phyloP scores from a whole-genome alignment of 2,797 vertebrate genomes.

The Hoplostethus atlanticus region DNA sequence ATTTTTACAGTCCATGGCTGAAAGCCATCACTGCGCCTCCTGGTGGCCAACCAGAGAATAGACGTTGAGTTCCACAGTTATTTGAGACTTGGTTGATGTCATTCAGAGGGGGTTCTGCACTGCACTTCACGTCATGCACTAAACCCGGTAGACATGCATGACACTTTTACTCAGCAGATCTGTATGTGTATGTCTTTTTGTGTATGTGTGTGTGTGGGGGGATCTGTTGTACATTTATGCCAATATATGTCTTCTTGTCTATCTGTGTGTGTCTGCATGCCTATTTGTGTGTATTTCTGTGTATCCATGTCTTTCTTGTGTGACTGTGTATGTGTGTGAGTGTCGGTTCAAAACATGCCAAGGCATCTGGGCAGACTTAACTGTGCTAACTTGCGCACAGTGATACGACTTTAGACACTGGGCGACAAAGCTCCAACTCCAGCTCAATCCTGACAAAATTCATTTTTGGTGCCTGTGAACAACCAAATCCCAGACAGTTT shows the following conservation, averaged over 20 bases:
- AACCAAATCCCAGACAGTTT: constrained; percentile 45
- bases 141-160: no score
- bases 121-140: no score
- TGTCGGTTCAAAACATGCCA: not conserved
- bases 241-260: not conserved
- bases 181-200: no score
- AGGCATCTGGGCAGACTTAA: constrained; percentile 17
- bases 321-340: not conserved
- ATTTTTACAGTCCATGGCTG: no score
- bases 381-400: constrained; percentile 13
- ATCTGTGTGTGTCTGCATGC: not conserved
- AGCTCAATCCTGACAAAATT: constrained; percentile 46
- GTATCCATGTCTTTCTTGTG: not conserved
- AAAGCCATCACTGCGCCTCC: no score
- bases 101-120: no score
- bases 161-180: no score
- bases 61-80: no score
- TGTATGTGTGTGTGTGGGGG: not conserved
- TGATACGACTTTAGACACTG: constrained; percentile 35
- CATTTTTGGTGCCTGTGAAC: constrained; percentile 33
- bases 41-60: no score
- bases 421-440: constrained; percentile 11
- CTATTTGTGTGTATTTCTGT: not conserved
- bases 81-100: no score
- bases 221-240: not conserved